Conservation (phyloP, 1,140 invertebrate genomes). For the Doryteuthis pealeii region DNA sequence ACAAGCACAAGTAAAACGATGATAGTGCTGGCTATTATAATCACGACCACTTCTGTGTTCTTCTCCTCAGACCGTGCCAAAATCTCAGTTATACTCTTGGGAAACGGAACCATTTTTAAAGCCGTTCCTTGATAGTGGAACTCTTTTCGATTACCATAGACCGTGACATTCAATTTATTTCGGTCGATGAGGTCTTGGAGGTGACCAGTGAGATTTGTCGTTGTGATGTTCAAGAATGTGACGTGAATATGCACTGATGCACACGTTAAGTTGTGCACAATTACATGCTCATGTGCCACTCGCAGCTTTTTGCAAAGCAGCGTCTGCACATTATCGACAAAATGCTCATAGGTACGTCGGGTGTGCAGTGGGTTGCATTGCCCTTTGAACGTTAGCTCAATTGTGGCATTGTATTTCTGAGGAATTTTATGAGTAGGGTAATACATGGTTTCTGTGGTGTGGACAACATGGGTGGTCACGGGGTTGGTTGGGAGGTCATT, state of each 20-base stretch:
- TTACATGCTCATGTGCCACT: neutral
- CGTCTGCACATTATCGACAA: neutral
- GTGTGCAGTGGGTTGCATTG: neutral
- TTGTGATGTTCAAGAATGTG: neutral
- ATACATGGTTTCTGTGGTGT: no score
- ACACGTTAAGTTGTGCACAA: conserved; percentile 3
- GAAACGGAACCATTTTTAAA: neutral
- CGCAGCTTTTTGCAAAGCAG: neutral
- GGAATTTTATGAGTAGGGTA: no score
- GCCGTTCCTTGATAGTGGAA: neutral
- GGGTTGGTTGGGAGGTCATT: no score
- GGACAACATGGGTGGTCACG: no score
- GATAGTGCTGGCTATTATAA: conserved; percentile 33
- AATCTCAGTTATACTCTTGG: no score
- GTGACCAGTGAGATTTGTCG: neutral
- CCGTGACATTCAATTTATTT: neutral
- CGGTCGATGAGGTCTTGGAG: neutral
- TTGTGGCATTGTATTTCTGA: neutral
- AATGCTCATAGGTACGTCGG: neutral
- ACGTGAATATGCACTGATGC: neutral
- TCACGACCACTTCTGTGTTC: conserved; percentile 34
- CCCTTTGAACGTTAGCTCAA: neutral
- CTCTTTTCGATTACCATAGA: neutral
- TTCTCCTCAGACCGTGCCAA: neutral
- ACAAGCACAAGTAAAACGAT: conserved; percentile 29